Percentiles rank a stretch among this genome's conserved stretches.
phyloP scores from a whole-genome alignment of 1,140 invertebrate genomes.

The Dryas iulia region DNA sequence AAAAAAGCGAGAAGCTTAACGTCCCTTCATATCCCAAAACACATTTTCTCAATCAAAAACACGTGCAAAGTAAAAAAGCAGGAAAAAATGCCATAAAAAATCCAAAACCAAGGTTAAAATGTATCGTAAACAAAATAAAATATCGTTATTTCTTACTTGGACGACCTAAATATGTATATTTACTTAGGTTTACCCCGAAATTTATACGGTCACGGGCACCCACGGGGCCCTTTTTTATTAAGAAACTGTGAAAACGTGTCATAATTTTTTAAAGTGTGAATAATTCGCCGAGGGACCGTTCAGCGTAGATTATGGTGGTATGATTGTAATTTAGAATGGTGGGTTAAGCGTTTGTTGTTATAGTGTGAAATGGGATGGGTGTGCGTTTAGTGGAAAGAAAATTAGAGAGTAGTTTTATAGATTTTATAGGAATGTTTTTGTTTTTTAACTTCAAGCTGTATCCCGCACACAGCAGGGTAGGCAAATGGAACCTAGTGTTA shows the following conservation, averaged over 20 bases:
- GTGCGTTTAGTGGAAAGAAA: too few relatives aligned
- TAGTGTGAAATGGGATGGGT: not conserved
- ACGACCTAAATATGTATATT: not conserved
- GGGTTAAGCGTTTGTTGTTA: too few relatives aligned
- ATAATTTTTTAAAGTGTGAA: not conserved
- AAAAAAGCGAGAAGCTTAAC: too few relatives aligned
- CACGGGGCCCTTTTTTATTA: not conserved
- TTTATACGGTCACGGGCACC: not conserved
- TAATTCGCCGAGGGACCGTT: not conserved
- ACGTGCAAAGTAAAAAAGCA: too few relatives aligned
- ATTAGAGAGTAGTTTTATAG: too few relatives aligned
- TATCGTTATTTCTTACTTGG: not conserved
- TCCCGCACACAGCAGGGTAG: too few relatives aligned
- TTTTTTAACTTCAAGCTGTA: too few relatives aligned
- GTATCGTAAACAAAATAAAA: not conserved
- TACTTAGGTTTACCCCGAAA: not conserved
- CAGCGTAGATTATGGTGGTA: not conserved
- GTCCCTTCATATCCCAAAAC: too few relatives aligned
- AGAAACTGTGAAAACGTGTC: not conserved
- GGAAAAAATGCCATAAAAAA: not conserved
- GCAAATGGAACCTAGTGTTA: too few relatives aligned
- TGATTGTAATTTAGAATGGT: too few relatives aligned
- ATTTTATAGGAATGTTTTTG: too few relatives aligned
- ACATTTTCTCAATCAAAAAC: too few relatives aligned
- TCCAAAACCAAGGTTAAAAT: not conserved